Evolutionary conservation across 2,888 invertebrate species (phyloP), one percentile per base, ranked within the genome.

Genomic region (Xestia xanthographa): DNA sequence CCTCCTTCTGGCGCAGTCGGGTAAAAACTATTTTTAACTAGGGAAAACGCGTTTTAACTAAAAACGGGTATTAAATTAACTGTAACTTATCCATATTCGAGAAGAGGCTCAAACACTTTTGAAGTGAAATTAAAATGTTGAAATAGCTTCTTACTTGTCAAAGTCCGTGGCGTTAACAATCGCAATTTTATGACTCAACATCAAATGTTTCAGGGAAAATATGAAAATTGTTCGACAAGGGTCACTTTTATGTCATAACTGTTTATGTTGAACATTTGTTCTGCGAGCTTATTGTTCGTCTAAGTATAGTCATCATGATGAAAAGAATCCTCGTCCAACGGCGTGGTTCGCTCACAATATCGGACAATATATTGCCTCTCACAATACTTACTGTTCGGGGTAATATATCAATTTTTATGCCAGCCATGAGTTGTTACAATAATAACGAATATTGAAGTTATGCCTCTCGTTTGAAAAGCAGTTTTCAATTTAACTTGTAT

Each of bases 241-340:
- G 72, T 68, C 72, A 72, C 53, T 71, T 66, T 66, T 53, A 70
- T 62, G 58, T 70, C 63, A 58, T 60, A 72, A 72, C 26, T 75
- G 72, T 67, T 69, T 70, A 70, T 70, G 67, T 60, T 65, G 50
- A 72, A 8, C 56, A 74, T 78, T 82, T 82, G 38, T 72, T 78
- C 62, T 69, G 71, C 5, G 14, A 65, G 45, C 38, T n/a, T 71
- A 72, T 70, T 79, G 75, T 72, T 41, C 63, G 70, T 17, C 29
- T 65, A 56, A 73, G 77, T 65, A 63, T 67, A 63, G 79, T 58
- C 38, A 70, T 63, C 75, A 70, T n/a, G 74, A 71, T 76, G 74
- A 69, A 81, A 68, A 81, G n/a, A 70, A 77, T 60, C 34, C 53
- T 66, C 43, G 63, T 56, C 41, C 41, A 62, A 38, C 14, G 34